These are phyloP conservation scores for Enteromius treurensis DNA, from an alignment of 2,797 vertebrate species.

Conservation along the genomic window DNA sequence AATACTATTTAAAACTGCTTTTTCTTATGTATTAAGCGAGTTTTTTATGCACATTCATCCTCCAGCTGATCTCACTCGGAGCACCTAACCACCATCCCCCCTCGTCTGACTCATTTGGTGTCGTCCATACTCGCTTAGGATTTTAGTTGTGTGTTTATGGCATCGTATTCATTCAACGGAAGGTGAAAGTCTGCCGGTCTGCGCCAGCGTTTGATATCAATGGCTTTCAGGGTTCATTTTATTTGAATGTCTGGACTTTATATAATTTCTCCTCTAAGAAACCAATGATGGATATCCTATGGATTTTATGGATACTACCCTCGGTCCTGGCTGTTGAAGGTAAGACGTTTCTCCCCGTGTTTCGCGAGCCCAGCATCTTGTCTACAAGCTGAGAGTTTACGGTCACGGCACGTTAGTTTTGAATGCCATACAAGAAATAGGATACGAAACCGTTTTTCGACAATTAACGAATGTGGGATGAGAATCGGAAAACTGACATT, in stretches of 20 bases:
- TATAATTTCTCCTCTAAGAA: conserved; percentile 63
- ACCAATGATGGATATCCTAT: conserved; percentile 85
- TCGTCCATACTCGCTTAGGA: conserved; percentile 80
- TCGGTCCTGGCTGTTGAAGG: conserved; percentile 83
- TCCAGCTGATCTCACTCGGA: not conserved
- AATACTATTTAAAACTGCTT: not conserved
- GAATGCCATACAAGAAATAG: conserved; percentile 42
- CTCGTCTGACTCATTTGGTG: conserved; percentile 78
- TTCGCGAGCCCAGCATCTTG: conserved; percentile 64
- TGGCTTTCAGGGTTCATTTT: conserved; percentile 80
- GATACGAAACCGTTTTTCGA: conserved; percentile 38
- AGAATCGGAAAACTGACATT: conserved; percentile 7
- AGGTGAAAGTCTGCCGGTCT: conserved; percentile 77
- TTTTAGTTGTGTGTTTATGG: conserved; percentile 75
- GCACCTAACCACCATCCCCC: conserved; percentile 62
- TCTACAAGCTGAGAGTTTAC: conserved; percentile 63
- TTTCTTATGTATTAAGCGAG: not conserved
- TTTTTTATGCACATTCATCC: not conserved
- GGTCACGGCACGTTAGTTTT: conserved; percentile 52
- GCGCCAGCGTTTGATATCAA: conserved; percentile 73
- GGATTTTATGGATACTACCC: conserved; percentile 83
- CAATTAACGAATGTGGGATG: not conserved
- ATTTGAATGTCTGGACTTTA: conserved; percentile 79
- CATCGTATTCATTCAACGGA: conserved; percentile 73
- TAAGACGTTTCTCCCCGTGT: conserved; percentile 68